Conservation (phyloP, 2,113 vertebrate genomes). For the Burhinus bistriatus region DNA sequence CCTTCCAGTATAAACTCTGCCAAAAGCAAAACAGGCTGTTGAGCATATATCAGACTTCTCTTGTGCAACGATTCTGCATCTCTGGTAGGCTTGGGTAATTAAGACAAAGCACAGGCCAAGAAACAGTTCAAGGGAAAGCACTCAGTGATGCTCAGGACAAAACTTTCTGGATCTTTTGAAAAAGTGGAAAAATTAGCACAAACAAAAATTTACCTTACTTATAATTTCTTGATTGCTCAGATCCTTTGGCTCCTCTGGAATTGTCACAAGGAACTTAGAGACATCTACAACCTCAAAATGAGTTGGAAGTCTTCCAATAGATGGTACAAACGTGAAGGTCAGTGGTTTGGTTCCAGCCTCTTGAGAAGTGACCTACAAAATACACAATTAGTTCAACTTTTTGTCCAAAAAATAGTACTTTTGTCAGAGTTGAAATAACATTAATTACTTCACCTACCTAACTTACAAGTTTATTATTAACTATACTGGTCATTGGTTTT, state of each 20-base stretch:
- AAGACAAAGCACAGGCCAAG: not conserved
- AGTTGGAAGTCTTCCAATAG: conserved; percentile 79
- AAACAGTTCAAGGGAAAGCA: not conserved
- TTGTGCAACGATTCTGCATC: not conserved
- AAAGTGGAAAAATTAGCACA: not conserved
- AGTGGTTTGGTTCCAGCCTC: conserved; percentile 71
- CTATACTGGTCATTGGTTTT: not conserved
- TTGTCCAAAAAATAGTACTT: not conserved
- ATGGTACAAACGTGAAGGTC: conserved; percentile 85
- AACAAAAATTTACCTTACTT: conserved; percentile 69
- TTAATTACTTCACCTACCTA: not conserved
- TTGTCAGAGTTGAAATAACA: not conserved
- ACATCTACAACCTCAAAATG: conserved; percentile 72
- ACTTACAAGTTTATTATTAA: not conserved
- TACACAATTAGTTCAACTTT: conserved; percentile 7
- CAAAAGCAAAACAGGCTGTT: not conserved
- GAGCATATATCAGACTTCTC: not conserved
- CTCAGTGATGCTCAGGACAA: not conserved
- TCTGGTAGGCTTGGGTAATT: not conserved
- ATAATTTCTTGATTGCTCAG: conserved; percentile 47
- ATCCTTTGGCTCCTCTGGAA: conserved; percentile 64
- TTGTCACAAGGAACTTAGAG: conserved; percentile 67
- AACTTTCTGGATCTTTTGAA: not conserved
- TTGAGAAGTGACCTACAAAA: conserved; percentile 69
- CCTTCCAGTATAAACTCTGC: not conserved